phyloP scores from a whole-genome alignment of 2,113 vertebrate species.

The Vanacampus margaritifer region DNA sequence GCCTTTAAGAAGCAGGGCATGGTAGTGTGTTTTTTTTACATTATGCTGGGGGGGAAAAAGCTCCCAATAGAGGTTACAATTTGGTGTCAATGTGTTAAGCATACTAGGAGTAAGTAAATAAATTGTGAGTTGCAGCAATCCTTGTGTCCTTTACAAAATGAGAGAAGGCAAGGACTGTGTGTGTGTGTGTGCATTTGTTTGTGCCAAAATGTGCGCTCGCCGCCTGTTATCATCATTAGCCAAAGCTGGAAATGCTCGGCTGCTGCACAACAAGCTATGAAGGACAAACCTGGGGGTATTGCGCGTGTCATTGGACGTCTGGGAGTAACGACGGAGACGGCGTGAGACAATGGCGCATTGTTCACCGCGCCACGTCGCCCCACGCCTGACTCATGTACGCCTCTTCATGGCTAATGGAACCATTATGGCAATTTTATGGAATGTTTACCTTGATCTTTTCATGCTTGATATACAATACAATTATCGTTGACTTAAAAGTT shows the following conservation, averaged over 20 bases:
- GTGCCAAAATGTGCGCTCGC: constrained; percentile 26
- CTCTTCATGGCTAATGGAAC: constrained; percentile 34
- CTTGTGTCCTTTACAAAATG: too few relatives aligned
- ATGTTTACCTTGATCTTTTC: too few relatives aligned
- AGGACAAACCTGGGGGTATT: constrained; percentile 67
- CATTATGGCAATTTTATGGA: too few relatives aligned
- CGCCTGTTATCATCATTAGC: constrained; percentile 59
- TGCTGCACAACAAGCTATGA: constrained; percentile 65
- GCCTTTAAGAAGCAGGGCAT: too few relatives aligned
- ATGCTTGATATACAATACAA: too few relatives aligned
- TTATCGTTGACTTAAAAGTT: too few relatives aligned
- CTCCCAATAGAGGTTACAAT: too few relatives aligned
- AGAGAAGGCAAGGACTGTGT: neutral
- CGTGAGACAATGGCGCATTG: constrained; percentile 50
- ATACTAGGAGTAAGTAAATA: too few relatives aligned
- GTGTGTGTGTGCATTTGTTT: constrained; percentile 19
- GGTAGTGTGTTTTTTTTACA: too few relatives aligned
- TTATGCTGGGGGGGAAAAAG: too few relatives aligned
- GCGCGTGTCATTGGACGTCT: constrained; percentile 60
- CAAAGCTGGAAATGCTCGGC: constrained; percentile 41
- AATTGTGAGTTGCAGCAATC: too few relatives aligned
- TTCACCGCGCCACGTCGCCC: constrained; percentile 40
- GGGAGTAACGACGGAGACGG: constrained; percentile 57
- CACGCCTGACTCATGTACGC: constrained; percentile 28
- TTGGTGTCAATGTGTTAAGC: too few relatives aligned